Conservation (phyloP, 2,797 vertebrate species). For the Chloroceryle amazona region DNA sequence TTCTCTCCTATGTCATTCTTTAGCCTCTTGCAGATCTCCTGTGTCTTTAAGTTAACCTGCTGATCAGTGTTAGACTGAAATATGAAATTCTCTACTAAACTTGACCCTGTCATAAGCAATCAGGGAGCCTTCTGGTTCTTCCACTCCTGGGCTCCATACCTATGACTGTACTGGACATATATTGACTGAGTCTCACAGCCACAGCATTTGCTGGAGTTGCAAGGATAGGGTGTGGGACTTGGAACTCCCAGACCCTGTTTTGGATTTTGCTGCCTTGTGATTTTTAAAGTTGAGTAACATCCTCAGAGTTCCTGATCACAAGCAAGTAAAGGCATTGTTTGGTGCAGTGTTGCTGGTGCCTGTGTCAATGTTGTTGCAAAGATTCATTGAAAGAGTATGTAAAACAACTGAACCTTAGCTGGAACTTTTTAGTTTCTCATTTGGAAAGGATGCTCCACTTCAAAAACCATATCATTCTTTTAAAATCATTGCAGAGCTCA, state of each 20-base stretch:
- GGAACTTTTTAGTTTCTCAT: not conserved
- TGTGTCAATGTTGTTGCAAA: not conserved
- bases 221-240: not conserved
- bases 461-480: not conserved
- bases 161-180: not conserved
- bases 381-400: not conserved
- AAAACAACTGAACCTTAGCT: not conserved
- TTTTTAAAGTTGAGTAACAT: not conserved
- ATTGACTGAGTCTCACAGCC: not conserved
- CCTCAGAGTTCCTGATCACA: accelerated
- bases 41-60: not conserved
- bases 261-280: not conserved
- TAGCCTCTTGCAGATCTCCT: not conserved
- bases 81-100: not conserved
- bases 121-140: not conserved
- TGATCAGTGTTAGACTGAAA: not conserved
- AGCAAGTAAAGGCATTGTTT: not conserved
- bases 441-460: slow-evolving; percentile 6
- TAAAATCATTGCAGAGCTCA: not conserved
- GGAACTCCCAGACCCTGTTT: not conserved
- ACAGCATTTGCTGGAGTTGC: not conserved
- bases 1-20: not conserved
- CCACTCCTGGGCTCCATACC: not conserved
- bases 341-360: not conserved
- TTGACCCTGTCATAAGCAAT: not conserved